These are phyloP conservation scores for Xestobium rufovillosum DNA, from an alignment of 2,888 invertebrate genomes.

Conservation along the genomic window DNA sequence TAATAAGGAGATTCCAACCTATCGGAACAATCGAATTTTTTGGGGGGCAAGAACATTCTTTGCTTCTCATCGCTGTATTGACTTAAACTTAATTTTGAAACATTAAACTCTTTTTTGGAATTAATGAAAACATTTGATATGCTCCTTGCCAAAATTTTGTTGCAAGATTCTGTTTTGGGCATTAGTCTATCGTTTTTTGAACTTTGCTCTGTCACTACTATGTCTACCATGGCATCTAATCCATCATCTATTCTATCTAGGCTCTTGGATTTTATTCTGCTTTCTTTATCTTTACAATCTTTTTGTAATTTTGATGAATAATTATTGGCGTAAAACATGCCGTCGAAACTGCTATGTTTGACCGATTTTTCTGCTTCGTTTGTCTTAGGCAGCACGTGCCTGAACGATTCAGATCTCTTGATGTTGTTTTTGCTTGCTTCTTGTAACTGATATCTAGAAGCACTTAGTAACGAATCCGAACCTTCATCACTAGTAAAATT, in stretches of 20 bases:
- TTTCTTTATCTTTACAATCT: constrained; percentile 17
- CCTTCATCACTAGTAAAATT: constrained; percentile 59
- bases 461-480: constrained; percentile 63
- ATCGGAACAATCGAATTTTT: constrained; percentile 27
- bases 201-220: constrained; percentile 51
- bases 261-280: constrained; percentile 53
- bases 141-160: constrained; percentile 29
- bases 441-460: constrained; percentile 43
- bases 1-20: constrained; percentile 42
- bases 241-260: constrained; percentile 69
- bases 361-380: constrained; percentile 6
- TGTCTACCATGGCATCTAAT: constrained; percentile 63
- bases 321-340: constrained; percentile 22
- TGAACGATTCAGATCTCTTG: constrained; percentile 30
- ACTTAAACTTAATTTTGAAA: constrained; percentile 19
- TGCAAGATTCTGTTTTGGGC: constrained; percentile 21
- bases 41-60: constrained; percentile 38
- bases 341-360: constrained; percentile 20
- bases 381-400: constrained; percentile 16
- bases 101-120: constrained; percentile 18
- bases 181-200: constrained; percentile 5
- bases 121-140: constrained; percentile 29
- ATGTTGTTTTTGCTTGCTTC: constrained; percentile 17
- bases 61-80: constrained; percentile 36
- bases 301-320: constrained; percentile 20